Evolutionary conservation across 2,113 vertebrate genomes (phyloP).

Genomic region (Amblyopsis rosae): DNA sequence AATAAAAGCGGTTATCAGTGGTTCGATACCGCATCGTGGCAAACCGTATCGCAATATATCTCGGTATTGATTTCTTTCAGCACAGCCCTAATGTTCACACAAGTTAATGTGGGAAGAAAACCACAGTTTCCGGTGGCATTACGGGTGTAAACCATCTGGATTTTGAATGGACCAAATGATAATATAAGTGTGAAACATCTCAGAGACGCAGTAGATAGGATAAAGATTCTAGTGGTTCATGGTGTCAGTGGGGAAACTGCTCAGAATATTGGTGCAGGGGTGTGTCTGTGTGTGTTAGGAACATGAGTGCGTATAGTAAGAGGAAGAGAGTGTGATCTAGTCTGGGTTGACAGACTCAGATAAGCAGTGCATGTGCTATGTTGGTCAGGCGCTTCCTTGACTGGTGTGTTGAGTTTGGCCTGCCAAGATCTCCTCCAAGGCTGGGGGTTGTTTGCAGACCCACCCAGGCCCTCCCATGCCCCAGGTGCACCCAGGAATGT

Average conservation of each 20-base stretch:
- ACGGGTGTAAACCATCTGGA: too few species aligned
- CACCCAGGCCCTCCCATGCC: slow-evolving; percentile 47
- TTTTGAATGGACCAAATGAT: too few species aligned
- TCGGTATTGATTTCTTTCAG: too few species aligned
- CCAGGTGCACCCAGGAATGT: slow-evolving; percentile 62
- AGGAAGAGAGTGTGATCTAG: slow-evolving; percentile 21
- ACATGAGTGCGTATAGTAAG: not conserved
- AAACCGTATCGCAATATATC: too few species aligned
- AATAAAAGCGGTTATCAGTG: too few species aligned
- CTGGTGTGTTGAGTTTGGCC: slow-evolving; percentile 9
- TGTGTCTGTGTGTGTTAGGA: not conserved
- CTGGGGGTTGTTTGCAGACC: slow-evolving; percentile 37
- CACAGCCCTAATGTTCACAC: too few species aligned
- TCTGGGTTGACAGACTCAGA: slow-evolving; percentile 32
- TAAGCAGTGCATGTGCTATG: slow-evolving; percentile 45
- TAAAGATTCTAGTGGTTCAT: not conserved
- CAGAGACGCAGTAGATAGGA: not conserved
- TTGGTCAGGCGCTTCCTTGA: slow-evolving; percentile 55
- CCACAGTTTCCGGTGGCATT: too few species aligned
- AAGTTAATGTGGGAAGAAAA: too few species aligned
- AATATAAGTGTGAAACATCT: not conserved
- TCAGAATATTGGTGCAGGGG: not conserved
- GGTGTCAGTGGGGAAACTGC: not conserved
- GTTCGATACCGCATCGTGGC: too few species aligned
- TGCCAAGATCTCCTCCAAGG: slow-evolving; percentile 30